Evolutionary conservation across 2,113 vertebrate genomes (phyloP), one percentile per base, ranked within the genome.

Genomic region (Rhinichthys klamathensis): DNA sequence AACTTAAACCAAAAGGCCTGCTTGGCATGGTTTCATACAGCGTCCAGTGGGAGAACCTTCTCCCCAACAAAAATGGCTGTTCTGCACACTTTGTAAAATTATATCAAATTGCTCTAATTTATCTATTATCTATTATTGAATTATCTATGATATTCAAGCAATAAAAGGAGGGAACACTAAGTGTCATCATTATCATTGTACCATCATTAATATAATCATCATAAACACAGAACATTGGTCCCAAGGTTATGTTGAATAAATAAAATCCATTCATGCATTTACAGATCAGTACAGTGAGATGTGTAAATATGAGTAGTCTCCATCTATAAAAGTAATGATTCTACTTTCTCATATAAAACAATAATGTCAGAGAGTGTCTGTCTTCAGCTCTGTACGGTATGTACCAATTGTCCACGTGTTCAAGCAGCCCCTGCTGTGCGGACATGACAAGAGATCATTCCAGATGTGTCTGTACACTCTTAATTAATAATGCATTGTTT

Each of bases 401-500:
- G 51, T 56, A 70, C 46, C 44, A 67, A 44, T 25, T 27, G 18
- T 49, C 65, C 23, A 46, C 16, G 56, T 51, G 27, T 85, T 32
- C 65, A 84, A 73, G 27, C 10, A 44, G 30, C 46, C 10, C 41
- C 60, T 11, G 30, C 61, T 69, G 84, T 74, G 84, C 32, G n/a
- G 74, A 63, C 78, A 44, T 61, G 35, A 41, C 70, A 60, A 72
- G 21, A 73, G 30, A 84, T 61, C 13, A 0, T 49, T 81, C 83
- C 85, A 90, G 85, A 87, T 87, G 85, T 88, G 65, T 41, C 13
- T 9, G 1, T 73, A 76, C 35, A 65, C 41, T 46, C 41, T 58
- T 77, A 87, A 76, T 89, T 89, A 89, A 88, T 89, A 87, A 90
- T 88, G 67, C 65, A 88, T 84, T 80, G 72, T 75, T 88, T 83